Evolutionary conservation across 1,140 invertebrate species (phyloP).

Genomic region (Hylaeus volcanicus): DNA sequence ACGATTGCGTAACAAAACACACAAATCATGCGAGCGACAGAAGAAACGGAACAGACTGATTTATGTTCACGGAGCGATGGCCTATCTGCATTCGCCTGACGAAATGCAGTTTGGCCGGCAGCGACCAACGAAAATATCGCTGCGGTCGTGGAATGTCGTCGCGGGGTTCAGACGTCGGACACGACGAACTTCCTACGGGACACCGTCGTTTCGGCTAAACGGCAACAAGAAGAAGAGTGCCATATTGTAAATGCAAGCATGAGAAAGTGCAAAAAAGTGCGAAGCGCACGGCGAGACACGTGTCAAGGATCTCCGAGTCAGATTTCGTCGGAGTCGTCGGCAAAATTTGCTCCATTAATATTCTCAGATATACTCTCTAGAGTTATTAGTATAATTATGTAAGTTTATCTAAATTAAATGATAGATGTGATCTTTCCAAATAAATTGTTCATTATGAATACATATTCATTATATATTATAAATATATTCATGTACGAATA

Average conservation of each 20-base stretch:
- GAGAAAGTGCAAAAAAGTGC: conserved; percentile 14
- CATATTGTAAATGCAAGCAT: conserved; percentile 6
- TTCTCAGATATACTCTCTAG: no score
- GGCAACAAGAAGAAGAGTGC: background rate
- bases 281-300: background rate
- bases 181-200: conserved; percentile 12
- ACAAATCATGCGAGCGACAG: conserved; percentile 72
- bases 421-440: no score
- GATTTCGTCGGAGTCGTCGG: background rate
- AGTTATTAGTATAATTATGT: no score
- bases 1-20: conserved; percentile 75
- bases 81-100: conserved; percentile 62
- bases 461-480: no score
- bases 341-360: no score
- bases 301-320: background rate
- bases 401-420: no score
- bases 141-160: background rate
- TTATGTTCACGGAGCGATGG: conserved; percentile 72
- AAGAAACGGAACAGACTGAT: conserved; percentile 78
- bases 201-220: conserved; percentile 1
- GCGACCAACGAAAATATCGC: conserved; percentile 4
- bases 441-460: no score
- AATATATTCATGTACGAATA: no score
- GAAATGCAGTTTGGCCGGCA: conserved; percentile 17
- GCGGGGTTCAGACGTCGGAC: background rate